Percentiles rank a stretch among this genome's conserved stretches.
phyloP scores from a whole-genome alignment of 2,797 vertebrate genomes.

The Anomalospiza imberbis region DNA sequence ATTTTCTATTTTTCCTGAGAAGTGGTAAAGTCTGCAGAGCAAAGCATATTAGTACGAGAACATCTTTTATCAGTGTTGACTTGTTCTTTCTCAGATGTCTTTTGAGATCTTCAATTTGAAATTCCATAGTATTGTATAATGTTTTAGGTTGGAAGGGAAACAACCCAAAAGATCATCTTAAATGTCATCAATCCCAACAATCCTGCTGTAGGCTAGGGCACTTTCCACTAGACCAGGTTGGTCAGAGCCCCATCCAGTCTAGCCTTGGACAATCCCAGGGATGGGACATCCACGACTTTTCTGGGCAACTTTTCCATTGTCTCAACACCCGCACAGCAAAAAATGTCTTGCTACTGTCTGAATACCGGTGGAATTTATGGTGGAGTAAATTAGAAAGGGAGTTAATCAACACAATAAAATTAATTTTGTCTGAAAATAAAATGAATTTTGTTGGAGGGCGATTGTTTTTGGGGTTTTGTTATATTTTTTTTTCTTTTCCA shows the following conservation, averaged over 20 bases:
- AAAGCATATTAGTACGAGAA: not conserved
- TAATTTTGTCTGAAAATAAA: not conserved
- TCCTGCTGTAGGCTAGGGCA: too few relatives aligned
- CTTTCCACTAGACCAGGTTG: not conserved
- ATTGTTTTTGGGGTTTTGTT: rapidly evolving
- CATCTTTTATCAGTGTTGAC: not conserved
- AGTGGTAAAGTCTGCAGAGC: not conserved
- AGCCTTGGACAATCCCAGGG: not conserved
- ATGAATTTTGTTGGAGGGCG: not conserved
- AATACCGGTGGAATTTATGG: not conserved
- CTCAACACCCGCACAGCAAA: not conserved
- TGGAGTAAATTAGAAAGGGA: not conserved
- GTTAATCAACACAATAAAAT: not conserved
- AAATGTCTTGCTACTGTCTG: not conserved
- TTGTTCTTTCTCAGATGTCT: not conserved
- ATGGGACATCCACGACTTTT: not conserved
- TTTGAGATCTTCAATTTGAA: not conserved
- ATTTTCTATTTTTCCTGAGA: not conserved
- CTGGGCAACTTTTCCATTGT: not conserved
- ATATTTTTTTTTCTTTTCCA: not conserved
- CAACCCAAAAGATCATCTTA: not conserved
- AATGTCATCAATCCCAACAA: rapidly evolving
- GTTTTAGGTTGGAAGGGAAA: not conserved
- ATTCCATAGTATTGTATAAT: not conserved
- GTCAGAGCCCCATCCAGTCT: not conserved